Base-by-base conservation (phyloP, 2,113 vertebrate species). In the Triplophysa siluroides region DNA sequence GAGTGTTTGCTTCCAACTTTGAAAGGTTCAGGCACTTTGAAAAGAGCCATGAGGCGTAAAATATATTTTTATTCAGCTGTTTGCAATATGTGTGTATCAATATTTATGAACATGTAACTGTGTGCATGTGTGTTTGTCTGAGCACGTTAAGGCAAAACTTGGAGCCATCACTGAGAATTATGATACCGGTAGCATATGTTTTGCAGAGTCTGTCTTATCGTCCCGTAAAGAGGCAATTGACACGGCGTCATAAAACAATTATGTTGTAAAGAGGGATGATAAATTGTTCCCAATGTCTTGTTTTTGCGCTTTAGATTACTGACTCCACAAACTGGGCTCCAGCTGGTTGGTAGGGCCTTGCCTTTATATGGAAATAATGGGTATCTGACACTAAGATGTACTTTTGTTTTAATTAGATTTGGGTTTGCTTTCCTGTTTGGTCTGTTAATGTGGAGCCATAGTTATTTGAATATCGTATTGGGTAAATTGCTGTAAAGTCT, bases 181-280 rank as follows among this genome's bases (percentile, higher is more conserved):
- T 79, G 70, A 71, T 69, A 74, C 76, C 73, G 58, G 79, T 64
- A 83, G 87, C 92, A 92, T 86, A 89, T 87, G 89, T 81, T 87
- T 85, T 78, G 82, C 87, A 80, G 81, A 58, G 47, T 47, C 78
- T 61, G 16, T 66, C 83, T 81, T 90, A 88, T 88, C 76, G 12
- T 9, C 73, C 54, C 66, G 81, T 84, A 81, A 81, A 58, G 66
- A n/a, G n/a, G 61, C 33, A 16, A 81, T 84, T 86, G 87, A 87
- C 82, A 9, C 19, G 0, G 6, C 0, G 81, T 62, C 82, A 74
- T 91, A 90, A 90, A 87, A 67, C 75, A 80, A 83, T 89, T 79
- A 86, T 76, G 16, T 54, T 74, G 23, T 1, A 74, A 43, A 75
- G 68, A 83, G 56, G 13, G 70, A 67, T 83, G 43, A 68, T 78